A percentile compares a stretch with the other conserved stretches of the same genome.
These are phyloP conservation scores for Synanthedon myopaeformis DNA, from an alignment of 2,888 invertebrate genomes.

Conservation along the genomic window DNA sequence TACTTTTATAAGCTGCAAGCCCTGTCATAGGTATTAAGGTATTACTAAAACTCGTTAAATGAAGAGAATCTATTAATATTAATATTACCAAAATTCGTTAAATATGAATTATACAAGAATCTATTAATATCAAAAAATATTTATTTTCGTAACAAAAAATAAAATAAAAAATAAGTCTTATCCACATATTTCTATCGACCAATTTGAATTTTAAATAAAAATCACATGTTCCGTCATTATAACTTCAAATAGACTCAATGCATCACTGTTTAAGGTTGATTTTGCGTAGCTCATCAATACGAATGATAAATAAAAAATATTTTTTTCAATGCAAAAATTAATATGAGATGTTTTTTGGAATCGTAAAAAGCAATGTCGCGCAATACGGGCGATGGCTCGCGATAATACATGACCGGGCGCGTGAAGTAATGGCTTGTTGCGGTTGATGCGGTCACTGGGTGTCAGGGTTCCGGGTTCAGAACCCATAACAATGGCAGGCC, in stretches of 20 bases:
- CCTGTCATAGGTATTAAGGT: too few species aligned
- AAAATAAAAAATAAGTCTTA: neutral
- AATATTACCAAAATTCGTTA: too few species aligned
- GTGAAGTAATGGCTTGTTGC: conserved; percentile 3
- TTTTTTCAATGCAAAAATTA: conserved; percentile 1
- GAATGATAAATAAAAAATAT: neutral
- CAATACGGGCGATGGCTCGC: conserved; percentile 8
- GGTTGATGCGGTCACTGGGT: conserved; percentile 3
- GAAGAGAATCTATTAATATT: too few species aligned
- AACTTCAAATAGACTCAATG: neutral
- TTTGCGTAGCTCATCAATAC: neutral
- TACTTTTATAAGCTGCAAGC: too few species aligned
- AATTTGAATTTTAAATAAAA: neutral
- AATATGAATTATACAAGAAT: too few species aligned
- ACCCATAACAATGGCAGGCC: conserved; percentile 3
- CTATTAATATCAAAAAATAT: too few species aligned
- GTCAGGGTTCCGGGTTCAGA: conserved; percentile 6
- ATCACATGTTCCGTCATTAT: neutral
- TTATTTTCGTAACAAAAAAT: too few species aligned
- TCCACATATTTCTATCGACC: conserved; percentile 3
- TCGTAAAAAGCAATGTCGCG: conserved; percentile 6
- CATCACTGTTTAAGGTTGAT: neutral
- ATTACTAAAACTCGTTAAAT: too few species aligned
- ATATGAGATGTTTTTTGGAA: conserved; percentile 4
- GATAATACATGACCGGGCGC: conserved; percentile 1